These are phyloP conservation scores for Brachyhypopomus gauderio DNA, from an alignment of 2,113 vertebrate species.

Conservation along the genomic window DNA sequence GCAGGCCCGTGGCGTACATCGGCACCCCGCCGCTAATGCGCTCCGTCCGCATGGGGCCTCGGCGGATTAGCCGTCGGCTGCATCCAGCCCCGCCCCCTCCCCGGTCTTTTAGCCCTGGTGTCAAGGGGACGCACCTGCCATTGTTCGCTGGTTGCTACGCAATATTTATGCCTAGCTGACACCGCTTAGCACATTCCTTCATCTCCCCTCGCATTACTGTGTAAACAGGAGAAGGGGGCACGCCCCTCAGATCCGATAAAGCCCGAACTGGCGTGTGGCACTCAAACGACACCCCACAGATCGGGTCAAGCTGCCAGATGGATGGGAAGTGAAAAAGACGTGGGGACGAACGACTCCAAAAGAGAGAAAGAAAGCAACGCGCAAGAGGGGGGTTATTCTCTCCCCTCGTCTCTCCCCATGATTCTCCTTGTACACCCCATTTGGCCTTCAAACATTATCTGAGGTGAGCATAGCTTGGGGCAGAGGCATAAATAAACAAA, in stretches of 20 bases:
- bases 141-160: slow-evolving; percentile 12
- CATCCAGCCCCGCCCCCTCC: too few species aligned
- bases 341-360: neutral
- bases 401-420: neutral
- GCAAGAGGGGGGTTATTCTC: neutral
- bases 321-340: slow-evolving; percentile 4
- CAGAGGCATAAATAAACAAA: slow-evolving; percentile 49
- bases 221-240: slow-evolving; percentile 36
- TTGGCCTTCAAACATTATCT: slow-evolving; percentile 57
- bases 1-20: neutral
- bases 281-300: neutral
- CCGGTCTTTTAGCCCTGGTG: slow-evolving; percentile 1
- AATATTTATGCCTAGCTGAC: slow-evolving; percentile 23
- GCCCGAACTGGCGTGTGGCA: slow-evolving; percentile 8
- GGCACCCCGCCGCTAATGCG: neutral
- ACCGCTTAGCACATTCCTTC: slow-evolving; percentile 5
- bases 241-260: slow-evolving; percentile 22
- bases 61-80: neutral
- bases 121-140: neutral
- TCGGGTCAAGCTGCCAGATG: neutral
- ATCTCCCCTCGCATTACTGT: neutral
- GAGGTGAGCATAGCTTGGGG: slow-evolving; percentile 45
- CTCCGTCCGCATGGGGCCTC: neutral
- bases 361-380: neutral
- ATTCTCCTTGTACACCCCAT: slow-evolving; percentile 47